A percentile compares a stretch with the other conserved stretches of the same genome.
Evolutionary conservation across 2,888 invertebrate species (phyloP).

Genomic region (Brachylomia viminalis): DNA sequence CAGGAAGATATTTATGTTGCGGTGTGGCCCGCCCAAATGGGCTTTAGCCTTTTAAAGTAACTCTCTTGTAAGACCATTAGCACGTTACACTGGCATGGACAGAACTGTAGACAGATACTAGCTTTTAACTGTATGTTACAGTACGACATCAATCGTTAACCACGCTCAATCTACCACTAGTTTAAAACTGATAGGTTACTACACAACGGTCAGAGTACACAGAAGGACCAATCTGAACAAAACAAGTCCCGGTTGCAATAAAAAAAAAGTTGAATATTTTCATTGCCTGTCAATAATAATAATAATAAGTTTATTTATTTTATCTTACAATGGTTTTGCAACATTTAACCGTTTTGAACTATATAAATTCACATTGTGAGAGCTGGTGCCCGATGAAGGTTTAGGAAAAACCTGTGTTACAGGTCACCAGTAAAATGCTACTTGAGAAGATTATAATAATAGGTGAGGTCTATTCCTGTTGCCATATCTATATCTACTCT

Average conservation of each 20-base stretch:
- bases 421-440: too few species aligned
- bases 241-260: not conserved
- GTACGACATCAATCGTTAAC: slow-evolving; percentile 47
- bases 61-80: not conserved
- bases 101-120: slow-evolving; percentile 11
- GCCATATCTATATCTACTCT: too few species aligned
- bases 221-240: slow-evolving; percentile 18
- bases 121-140: slow-evolving; percentile 23
- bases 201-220: not conserved
- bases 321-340: too few species aligned
- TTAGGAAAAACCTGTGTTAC: too few species aligned
- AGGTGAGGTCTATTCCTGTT: not conserved
- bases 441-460: not conserved
- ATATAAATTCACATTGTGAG: too few species aligned
- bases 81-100: not conserved
- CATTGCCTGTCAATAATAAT: too few species aligned
- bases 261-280: not conserved
- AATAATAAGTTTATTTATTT: too few species aligned
- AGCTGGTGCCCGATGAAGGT: too few species aligned
- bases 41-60: not conserved
- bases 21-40: not conserved
- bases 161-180: slow-evolving; percentile 30
- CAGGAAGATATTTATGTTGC: not conserved
- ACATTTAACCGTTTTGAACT: too few species aligned
- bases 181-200: slow-evolving; percentile 24